A percentile compares a stretch with the other conserved stretches of the same genome.
Conservation (phyloP, 2,888 invertebrate species). For the Baccha elongata region DNA sequence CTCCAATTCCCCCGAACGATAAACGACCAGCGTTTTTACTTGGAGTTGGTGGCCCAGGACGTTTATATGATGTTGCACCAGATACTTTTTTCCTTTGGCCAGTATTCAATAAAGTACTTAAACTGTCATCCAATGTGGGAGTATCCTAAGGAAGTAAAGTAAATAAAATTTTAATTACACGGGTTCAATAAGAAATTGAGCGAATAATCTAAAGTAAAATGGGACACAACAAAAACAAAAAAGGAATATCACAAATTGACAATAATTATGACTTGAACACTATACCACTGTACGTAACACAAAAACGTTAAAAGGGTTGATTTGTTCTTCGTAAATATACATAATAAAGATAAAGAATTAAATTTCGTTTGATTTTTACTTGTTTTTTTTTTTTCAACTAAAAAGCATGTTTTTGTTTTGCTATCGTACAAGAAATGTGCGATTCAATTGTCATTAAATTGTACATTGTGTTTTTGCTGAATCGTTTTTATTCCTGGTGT, state of each 20-base stretch:
- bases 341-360: not conserved
- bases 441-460: conserved; percentile 55
- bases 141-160: conserved; percentile 76
- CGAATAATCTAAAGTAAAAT: conserved; percentile 19
- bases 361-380: conserved; percentile 14
- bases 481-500: conserved; percentile 56
- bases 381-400: conserved; percentile 5
- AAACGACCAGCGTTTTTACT: conserved; percentile 91
- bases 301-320: conserved; percentile 37
- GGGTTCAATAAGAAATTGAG: not conserved
- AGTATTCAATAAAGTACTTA: conserved; percentile 81
- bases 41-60: conserved; percentile 93
- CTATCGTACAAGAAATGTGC: conserved; percentile 52
- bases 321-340: not conserved
- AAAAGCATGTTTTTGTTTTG: not conserved
- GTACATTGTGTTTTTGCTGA: conserved; percentile 42
- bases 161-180: conserved; percentile 9
- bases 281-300: conserved; percentile 35
- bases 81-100: conserved; percentile 83
- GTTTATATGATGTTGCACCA: conserved; percentile 90
- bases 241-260: conserved; percentile 56
- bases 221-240: conserved; percentile 42
- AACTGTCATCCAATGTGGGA: conserved; percentile 80
- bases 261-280: conserved; percentile 35
- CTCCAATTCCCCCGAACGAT: conserved; percentile 83